Evolutionary conservation across 2,113 vertebrate genomes (phyloP), one percentile per base, ranked within the genome.

Genomic region (Helogale parvula): DNA sequence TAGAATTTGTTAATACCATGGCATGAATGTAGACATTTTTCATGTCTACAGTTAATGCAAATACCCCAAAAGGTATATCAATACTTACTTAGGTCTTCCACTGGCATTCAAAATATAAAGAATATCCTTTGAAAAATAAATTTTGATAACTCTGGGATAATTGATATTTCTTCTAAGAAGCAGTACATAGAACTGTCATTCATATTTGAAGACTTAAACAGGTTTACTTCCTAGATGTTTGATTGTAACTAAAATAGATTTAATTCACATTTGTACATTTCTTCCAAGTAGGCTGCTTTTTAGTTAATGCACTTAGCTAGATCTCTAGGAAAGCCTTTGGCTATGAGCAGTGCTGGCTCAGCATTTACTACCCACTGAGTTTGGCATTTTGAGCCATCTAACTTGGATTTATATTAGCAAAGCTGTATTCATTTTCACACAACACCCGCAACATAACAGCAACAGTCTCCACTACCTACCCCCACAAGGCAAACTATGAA

Each of bases 341-440:
- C 60, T 72, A 27, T 83, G 19, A 52, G 52, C 66, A 88, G 0
- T 77, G 65, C 27, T 93, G 27, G 17, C 66, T 92, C 83, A 94
- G 88, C 15, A 71, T 87, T 92, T 95, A 60, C 50, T 68, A 31
- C 29, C 19, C 33, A 89, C 29, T 16, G 52, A 81, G 15, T 50
- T 9, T 11, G 38, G n/a, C 33, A 93, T 68, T 96, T 77, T 60
- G 45, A 88, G 52, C 7, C 82, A 65, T 19, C 7, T 83, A 38
- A 89, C 25, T 77, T 86, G 63, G 47, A 80, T 95, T 97, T 93
- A 71, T 83, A 90, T 65, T 83, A 54, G 35, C 80, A 95, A 86
- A 65, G 47, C 79, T 79, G 13, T 81, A 35, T 86, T 92, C 45
- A 72, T 52, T 95, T 83, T 95, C 29, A 31, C 21, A 74, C 27